Conservation (phyloP, 2,797 vertebrate genomes). For the Myoxocephalus aenaeus region DNA sequence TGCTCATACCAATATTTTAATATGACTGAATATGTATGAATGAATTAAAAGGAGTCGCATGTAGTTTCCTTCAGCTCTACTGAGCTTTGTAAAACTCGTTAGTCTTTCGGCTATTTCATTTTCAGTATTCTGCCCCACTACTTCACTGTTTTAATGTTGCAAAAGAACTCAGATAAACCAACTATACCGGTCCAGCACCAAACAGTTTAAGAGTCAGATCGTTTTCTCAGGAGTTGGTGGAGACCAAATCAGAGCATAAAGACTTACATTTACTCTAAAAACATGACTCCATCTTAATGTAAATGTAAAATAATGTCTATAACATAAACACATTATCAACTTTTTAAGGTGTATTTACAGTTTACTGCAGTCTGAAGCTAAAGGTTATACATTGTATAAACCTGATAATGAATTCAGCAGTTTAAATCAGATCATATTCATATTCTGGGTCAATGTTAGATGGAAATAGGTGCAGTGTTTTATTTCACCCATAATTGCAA, state of each 20-base stretch:
- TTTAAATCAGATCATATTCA: conserved; percentile 19
- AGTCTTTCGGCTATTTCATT: neutral
- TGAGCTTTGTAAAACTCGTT: neutral
- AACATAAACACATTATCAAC: neutral
- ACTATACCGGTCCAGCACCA: neutral
- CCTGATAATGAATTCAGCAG: neutral
- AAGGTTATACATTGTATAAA: conserved; percentile 12
- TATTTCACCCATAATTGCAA: neutral
- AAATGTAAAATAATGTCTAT: neutral
- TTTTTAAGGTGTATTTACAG: neutral
- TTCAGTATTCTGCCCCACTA: neutral
- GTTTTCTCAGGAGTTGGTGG: neutral
- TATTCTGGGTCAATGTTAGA: conserved; percentile 18
- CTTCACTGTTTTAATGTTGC: neutral
- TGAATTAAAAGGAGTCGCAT: neutral
- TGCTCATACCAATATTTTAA: neutral
- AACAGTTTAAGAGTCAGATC: neutral
- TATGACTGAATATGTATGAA: neutral
- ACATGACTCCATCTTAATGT: neutral
- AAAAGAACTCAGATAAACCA: neutral
- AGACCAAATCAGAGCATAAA: neutral
- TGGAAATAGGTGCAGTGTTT: conserved; percentile 8
- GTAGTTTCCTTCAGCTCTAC: neutral
- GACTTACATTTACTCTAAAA: too few relatives aligned
- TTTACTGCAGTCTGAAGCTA: neutral